phyloP scores from a whole-genome alignment of 1,140 invertebrate species.

The Alviniconcha marisindica region DNA sequence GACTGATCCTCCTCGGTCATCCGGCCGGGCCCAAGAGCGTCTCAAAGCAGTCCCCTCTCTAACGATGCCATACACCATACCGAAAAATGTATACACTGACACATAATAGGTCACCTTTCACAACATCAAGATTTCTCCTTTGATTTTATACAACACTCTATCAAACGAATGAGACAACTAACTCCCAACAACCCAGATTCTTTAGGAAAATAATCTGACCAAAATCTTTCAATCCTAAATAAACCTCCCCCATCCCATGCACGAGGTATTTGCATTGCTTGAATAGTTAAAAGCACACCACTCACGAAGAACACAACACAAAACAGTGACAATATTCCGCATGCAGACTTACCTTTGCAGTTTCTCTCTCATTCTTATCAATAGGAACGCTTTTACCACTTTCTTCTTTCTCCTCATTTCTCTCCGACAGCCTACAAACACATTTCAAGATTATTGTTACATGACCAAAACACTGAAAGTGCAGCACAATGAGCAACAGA shows the following conservation, averaged over 20 bases:
- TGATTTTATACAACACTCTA: too few species aligned
- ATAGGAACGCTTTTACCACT: constrained; percentile 25
- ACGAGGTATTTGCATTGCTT: too few species aligned
- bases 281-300: not conserved
- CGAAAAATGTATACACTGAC: constrained; percentile 24
- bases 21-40: constrained; percentile 39
- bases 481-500: too few species aligned
- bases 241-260: too few species aligned
- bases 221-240: too few species aligned
- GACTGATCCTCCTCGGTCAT: constrained; percentile 22
- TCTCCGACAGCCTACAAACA: constrained; percentile 27
- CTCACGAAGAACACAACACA: not conserved
- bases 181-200: too few species aligned
- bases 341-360: constrained; percentile 38
- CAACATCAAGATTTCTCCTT: not conserved
- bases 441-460: too few species aligned
- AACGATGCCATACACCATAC: constrained; percentile 35
- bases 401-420: constrained; percentile 17
- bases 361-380: constrained; percentile 15
- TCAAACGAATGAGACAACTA: too few species aligned
- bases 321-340: not conserved
- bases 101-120: not conserved
- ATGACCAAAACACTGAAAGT: too few species aligned
- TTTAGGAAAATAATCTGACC: too few species aligned
- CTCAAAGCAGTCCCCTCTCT: constrained; percentile 26